Conservation (phyloP, 2,113 vertebrate genomes). For the Spea bombifrons region DNA sequence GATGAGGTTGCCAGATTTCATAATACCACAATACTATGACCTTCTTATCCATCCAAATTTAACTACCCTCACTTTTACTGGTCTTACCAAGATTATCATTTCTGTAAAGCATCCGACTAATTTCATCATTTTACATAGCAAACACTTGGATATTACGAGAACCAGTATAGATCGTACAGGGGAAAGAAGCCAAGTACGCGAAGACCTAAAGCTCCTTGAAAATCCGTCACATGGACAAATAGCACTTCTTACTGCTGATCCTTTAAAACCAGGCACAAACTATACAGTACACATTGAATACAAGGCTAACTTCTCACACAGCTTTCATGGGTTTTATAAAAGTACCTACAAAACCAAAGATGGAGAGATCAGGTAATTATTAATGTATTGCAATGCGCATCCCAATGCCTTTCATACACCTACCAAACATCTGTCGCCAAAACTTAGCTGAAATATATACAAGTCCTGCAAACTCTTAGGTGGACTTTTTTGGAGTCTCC, state of each 20-base stretch:
- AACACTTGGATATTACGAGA: constrained; percentile 64
- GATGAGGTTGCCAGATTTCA: constrained; percentile 73
- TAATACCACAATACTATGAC: constrained; percentile 74
- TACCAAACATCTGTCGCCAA: no score
- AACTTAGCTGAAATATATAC: no score
- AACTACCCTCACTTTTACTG: constrained; percentile 72
- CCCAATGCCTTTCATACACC: no score
- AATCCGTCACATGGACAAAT: constrained; percentile 70
- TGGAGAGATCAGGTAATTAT: constrained; percentile 74
- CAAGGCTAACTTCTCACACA: constrained; percentile 74
- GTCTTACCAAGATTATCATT: constrained; percentile 67
- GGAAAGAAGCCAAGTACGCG: background rate
- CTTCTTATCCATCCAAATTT: constrained; percentile 84
- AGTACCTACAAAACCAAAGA: constrained; percentile 77
- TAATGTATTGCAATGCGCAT: background rate
- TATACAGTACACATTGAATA: constrained; percentile 74
- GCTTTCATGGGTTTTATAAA: constrained; percentile 84
- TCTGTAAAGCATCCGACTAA: constrained; percentile 62
- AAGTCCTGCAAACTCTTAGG: no score
- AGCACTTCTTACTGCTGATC: constrained; percentile 63
- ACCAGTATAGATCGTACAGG: constrained; percentile 58
- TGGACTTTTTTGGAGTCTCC: no score
- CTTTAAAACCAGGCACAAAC: constrained; percentile 60
- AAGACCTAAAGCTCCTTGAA: constrained; percentile 65
- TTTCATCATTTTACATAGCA: constrained; percentile 78